Evolutionary conservation across 2,797 vertebrate species (phyloP).

Genomic region (Pseudomugil tenellus): DNA sequence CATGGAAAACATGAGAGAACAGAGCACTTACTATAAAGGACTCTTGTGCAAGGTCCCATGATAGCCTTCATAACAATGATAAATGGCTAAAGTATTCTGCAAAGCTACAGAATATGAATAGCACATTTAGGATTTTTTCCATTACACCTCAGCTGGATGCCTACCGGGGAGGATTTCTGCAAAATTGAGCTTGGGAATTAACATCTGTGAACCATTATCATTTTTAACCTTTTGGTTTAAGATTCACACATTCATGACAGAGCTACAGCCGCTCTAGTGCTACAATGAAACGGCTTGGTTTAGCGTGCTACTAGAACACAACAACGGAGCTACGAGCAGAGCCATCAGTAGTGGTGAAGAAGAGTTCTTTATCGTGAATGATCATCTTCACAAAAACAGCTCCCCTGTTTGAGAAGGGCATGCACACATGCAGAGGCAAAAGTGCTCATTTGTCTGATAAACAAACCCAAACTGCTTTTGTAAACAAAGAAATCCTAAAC

Average conservation of each 20-base stretch:
- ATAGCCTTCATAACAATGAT: slow-evolving; percentile 76
- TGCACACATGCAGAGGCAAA: not conserved
- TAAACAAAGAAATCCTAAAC: not conserved
- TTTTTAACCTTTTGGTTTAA: slow-evolving; percentile 38
- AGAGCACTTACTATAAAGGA: slow-evolving; percentile 69
- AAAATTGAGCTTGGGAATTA: slow-evolving; percentile 34
- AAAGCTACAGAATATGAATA: slow-evolving; percentile 60
- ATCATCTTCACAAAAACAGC: slow-evolving; percentile 1
- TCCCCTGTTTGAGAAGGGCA: slow-evolving; percentile 9
- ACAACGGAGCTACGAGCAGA: slow-evolving; percentile 19
- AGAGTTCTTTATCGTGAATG: not conserved
- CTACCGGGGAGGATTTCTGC: slow-evolving; percentile 30
- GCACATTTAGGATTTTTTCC: slow-evolving; percentile 42
- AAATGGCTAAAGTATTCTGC: slow-evolving; percentile 59
- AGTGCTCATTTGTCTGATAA: slow-evolving; percentile 6
- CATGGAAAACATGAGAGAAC: slow-evolving; percentile 57
- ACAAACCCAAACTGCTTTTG: slow-evolving; percentile 1
- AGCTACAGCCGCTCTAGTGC: slow-evolving; percentile 12
- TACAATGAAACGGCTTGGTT: slow-evolving; percentile 17
- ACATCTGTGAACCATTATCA: slow-evolving; percentile 28
- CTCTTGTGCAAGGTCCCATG: slow-evolving; percentile 71
- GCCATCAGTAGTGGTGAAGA: slow-evolving; percentile 13
- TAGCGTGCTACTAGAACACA: slow-evolving; percentile 11
- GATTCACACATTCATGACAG: slow-evolving; percentile 25
- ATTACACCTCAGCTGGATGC: slow-evolving; percentile 9